Base-by-base conservation (phyloP, 2,113 vertebrate genomes). In the Scartelaos histophorus region DNA sequence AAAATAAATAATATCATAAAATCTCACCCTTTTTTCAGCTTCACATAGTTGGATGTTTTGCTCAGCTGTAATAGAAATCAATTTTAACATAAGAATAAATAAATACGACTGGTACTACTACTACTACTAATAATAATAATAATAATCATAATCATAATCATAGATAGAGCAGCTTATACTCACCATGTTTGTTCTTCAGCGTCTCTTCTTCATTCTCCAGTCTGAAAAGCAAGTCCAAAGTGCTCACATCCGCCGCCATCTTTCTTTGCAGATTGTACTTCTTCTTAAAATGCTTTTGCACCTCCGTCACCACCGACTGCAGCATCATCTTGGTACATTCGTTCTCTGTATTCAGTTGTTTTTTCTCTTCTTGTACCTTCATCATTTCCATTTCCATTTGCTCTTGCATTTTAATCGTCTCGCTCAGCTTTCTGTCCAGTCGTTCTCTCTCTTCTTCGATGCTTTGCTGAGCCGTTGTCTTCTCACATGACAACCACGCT, bases 361-460 rank as follows among this genome's bases (percentile, higher is more conserved):
- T 43, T 3, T 62, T 67, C 15, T 38, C 35, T 5, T 74, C 62
- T 83, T 76, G 57, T n/a, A 86, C 66, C 47, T 79, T 64, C 60
- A 17, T 35, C 7, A 64, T 46, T 12, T 49, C n/a, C 6, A 47
- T 19, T 74, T 82, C 67, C 62, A 66, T 71, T 66, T 71, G 62
- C 0, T 69, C 46, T 7, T 25, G 35, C 2, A 69, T 49, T 53
- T 65, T 21, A 38, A 69, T 60, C 69, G 76, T 76, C 54, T 64
- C 15, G 2, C 35, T 67, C 24, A 56, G 4, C 54, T 57, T 79
- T 43, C 71, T 57, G 57, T 73, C 13, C 1, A 57, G n/a, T 2
- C 3, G 15, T 68, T 72, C 16, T 13, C 73, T 49, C 62, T 77
- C 53, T 19, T 12, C 5, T 5, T 64, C 45, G 17, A 5, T 22